These are phyloP conservation scores for Popillia japonica DNA, from an alignment of 1,140 invertebrate genomes.

Conservation along the genomic window DNA sequence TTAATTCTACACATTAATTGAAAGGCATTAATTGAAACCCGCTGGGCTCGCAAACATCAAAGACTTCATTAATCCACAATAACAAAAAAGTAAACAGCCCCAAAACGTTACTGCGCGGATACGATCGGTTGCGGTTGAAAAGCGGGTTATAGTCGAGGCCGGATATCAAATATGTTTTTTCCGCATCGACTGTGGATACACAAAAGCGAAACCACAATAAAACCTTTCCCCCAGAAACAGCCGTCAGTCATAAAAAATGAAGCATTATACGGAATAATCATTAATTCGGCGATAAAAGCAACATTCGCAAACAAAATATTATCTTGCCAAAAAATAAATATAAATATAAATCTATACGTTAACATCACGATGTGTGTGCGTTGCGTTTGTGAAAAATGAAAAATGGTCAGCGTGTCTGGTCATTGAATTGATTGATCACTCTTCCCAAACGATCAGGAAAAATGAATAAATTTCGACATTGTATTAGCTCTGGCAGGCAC, in stretches of 20 bases:
- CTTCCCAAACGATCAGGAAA: not conserved
- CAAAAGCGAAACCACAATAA: slow-evolving; percentile 26
- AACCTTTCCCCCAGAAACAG: not conserved
- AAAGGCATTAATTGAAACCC: slow-evolving; percentile 1
- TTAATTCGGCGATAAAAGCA: slow-evolving; percentile 23
- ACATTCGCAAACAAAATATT: slow-evolving; percentile 28
- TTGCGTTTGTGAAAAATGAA: not conserved
- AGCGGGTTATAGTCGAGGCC: not conserved
- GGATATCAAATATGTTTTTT: slow-evolving; percentile 19
- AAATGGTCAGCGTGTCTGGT: not conserved
- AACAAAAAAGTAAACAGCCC: not conserved
- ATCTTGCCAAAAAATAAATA: slow-evolving; percentile 31
- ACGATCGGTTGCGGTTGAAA: not conserved
- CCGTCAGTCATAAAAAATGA: slow-evolving; percentile 13
- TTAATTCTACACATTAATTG: not conserved
- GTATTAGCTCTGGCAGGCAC: not conserved
- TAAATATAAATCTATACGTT: slow-evolving; percentile 24
- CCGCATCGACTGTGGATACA: not conserved
- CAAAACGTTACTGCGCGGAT: not conserved
- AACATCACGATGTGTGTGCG: not conserved
- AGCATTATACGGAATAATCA: slow-evolving; percentile 16
- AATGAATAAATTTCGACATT: not conserved
- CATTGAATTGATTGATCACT: not conserved
- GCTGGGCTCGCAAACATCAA: not conserved
- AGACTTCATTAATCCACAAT: not conserved